Evolutionary conservation across 2,888 invertebrate genomes (phyloP).

Genomic region (Caenorhabditis parvicauda): DNA sequence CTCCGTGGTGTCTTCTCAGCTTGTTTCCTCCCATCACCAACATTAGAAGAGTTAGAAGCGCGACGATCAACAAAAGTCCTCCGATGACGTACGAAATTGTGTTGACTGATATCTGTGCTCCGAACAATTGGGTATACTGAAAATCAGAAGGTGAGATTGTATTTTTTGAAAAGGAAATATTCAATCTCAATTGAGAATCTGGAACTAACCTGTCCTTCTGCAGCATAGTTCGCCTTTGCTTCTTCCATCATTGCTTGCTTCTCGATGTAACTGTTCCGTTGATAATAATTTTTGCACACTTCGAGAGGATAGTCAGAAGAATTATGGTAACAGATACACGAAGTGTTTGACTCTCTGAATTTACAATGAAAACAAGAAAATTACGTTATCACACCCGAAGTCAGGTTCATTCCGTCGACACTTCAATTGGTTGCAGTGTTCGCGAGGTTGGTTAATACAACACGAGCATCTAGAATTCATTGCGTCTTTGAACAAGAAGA

Average conservation of each 20-base stretch:
- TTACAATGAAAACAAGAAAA: neutral
- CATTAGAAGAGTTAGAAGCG: constrained; percentile 26
- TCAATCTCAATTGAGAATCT: neutral
- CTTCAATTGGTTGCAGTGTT: constrained; percentile 50
- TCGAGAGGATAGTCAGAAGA: constrained; percentile 44
- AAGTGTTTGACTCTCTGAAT: constrained; percentile 43
- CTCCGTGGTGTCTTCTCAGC: constrained; percentile 14
- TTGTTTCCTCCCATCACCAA: constrained; percentile 30
- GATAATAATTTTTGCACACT: constrained; percentile 30
- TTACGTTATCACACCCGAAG: constrained; percentile 37
- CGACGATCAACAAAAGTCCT: constrained; percentile 19
- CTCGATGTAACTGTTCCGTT: constrained; percentile 17
- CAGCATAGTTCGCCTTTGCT: neutral
- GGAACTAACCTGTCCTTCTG: neutral
- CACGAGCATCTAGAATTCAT: constrained; percentile 46
- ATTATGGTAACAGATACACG: constrained; percentile 51
- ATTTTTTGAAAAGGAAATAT: neutral
- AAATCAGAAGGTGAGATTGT: too few relatives aligned
- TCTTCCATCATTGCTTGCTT: constrained; percentile 1
- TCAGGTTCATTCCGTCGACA: constrained; percentile 51
- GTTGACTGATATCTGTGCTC: constrained; percentile 16
- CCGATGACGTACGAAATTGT: constrained; percentile 29
- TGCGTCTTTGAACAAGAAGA: neutral
- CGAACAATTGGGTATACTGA: constrained; percentile 26
- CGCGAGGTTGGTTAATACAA: constrained; percentile 55